Evolutionary conservation across 2,888 invertebrate genomes (phyloP), one percentile per base, ranked within the genome.

Genomic region (Cosmopolites sordidus): DNA sequence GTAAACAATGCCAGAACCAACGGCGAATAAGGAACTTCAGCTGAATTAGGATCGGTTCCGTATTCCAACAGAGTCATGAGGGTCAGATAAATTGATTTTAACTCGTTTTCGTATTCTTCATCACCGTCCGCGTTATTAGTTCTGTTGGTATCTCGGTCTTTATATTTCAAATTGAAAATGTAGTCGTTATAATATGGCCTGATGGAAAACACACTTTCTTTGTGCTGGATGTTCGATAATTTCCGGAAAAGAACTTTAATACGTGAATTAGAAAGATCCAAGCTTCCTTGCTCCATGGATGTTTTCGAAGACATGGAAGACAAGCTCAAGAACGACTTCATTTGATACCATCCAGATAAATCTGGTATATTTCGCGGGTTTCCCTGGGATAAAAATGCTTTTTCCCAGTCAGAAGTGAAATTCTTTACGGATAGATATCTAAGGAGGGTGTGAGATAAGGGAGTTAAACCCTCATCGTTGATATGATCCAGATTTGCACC

Each of bases 401-500:
- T 60, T 58, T 79, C 79, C 69, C 68, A 73, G 64, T 65, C 61
- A 2, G 29, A 55, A 9, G 69, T 61, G 2, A 60, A 51, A 16
- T 64, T 29, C 48, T 64, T 57, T 4, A 64, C 54, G 42, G 76
- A 73, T 9, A 73, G 61, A 49, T 73, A 78, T 49, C 73, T 67
- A 39, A 78, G 60, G 3, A 81, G 60, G 33, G 75, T 72, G 2
- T 78, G 60, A 9, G 69, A 72, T 2, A 81, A 70, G 1, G 81
- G 75, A 2, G 79, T 79, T 58, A 79, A 73, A 48, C 80, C 78
- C 37, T 78, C 77, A 57, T 82, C 82, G 59, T 81, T 82, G 43
- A 67, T 71, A 38, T 68, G 67, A 59, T 82, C 73, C 1, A 81
- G 60, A 38, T 75, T 71, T 1, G 78, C 79, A 0, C 81, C 80